A percentile compares a stretch with the other conserved stretches of the same genome.
These are phyloP conservation scores for Benitochromis conjunctus DNA, from an alignment of 2,113 vertebrate species.

Conservation along the genomic window DNA sequence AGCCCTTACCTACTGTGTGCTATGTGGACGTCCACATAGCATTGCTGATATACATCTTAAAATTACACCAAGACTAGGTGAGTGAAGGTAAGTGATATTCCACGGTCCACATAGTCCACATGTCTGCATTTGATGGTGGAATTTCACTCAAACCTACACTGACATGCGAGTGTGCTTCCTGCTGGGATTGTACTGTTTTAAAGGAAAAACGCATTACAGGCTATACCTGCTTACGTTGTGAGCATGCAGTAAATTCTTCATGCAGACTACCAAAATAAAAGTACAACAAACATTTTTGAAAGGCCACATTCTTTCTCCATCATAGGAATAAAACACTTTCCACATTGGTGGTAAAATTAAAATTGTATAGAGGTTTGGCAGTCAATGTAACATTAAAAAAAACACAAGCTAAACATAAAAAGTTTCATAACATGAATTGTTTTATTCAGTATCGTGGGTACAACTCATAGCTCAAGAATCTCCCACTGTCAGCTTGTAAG, in stretches of 20 bases:
- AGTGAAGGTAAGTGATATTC: slow-evolving; percentile 6
- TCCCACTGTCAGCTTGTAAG: slow-evolving; percentile 49
- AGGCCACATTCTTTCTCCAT: not conserved
- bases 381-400: slow-evolving; percentile 21
- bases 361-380: slow-evolving; percentile 28
- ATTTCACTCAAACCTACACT: not conserved
- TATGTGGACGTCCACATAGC: not conserved
- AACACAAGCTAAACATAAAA: slow-evolving; percentile 14
- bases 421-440: slow-evolving; percentile 33
- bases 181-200: not conserved
- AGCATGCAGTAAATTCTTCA: not conserved
- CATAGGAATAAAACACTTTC: slow-evolving; percentile 9
- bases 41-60: slow-evolving; percentile 11
- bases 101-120: not conserved
- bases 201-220: not conserved
- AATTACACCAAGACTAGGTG: not conserved
- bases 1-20: not conserved
- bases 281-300: not conserved
- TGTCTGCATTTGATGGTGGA: not conserved
- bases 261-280: not conserved
- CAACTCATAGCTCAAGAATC: slow-evolving; percentile 58
- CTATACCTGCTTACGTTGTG: not conserved
- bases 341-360: slow-evolving; percentile 9
- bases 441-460: slow-evolving; percentile 45
- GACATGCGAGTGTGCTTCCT: not conserved